phyloP scores from a whole-genome alignment of 2,113 vertebrate species.

The Ceyx melanurus region DNA sequence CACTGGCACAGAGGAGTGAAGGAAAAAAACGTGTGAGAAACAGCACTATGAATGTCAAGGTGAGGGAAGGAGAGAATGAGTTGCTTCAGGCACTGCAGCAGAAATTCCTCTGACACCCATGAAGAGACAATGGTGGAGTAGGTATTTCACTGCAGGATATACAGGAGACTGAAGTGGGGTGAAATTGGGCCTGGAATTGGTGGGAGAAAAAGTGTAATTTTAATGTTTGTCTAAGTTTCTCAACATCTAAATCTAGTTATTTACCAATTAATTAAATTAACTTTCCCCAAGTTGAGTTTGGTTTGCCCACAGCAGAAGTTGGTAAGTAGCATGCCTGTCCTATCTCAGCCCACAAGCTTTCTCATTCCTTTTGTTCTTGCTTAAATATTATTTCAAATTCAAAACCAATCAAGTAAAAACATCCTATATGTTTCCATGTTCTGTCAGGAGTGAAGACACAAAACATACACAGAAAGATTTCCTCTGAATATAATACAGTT shows the following conservation, averaged over 20 bases:
- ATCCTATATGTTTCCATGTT: neutral
- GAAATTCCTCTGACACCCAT: neutral
- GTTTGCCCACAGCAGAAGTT: neutral
- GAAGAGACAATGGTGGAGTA: fast-evolving
- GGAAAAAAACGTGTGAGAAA: neutral
- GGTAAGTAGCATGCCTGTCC: neutral
- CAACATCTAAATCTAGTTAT: neutral
- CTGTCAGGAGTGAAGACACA: neutral
- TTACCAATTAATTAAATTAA: neutral
- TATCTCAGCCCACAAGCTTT: neutral
- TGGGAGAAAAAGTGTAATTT: neutral
- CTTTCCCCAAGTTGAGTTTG: neutral
- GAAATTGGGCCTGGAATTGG: neutral
- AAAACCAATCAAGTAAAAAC: neutral
- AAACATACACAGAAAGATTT: neutral
- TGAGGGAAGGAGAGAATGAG: neutral
- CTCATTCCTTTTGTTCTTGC: neutral
- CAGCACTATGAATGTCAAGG: neutral
- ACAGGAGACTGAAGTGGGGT: neutral
- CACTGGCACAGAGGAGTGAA: neutral
- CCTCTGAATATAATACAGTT: neutral
- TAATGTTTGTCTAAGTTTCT: neutral
- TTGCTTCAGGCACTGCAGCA: neutral
- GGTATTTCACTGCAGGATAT: neutral
- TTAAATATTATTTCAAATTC: neutral